Evolutionary conservation across 2,888 invertebrate species (phyloP), one percentile per base, ranked within the genome.

Genomic region (Erynnis tages): DNA sequence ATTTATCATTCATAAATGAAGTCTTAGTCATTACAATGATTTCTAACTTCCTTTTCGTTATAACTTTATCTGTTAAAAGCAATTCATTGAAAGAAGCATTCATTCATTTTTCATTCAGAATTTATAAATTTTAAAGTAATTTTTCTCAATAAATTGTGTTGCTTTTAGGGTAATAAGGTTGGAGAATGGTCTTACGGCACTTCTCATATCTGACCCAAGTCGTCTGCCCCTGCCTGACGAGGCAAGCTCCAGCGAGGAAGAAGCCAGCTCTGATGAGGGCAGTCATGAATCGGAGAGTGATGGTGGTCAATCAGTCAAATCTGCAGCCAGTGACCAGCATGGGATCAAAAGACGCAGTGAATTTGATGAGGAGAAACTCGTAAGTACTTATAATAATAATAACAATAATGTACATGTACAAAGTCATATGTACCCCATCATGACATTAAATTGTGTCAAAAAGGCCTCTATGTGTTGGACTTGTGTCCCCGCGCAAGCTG

Each of bases 101-200:
- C 5, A 10, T 32, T 4, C 13, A 32, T 5, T 13, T 10, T 13
- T 7, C 4, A 14, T 8, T 1, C 6, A n/a, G n/a, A n/a, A n/a
- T n/a, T n/a, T n/a, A n/a, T n/a, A n/a, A n/a, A n/a, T n/a, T n/a
- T 14, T 14, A 14, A 1, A 1, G 4, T 34, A 34, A 2, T 16
- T n/a, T 13, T 7, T n/a, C 4, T 16, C n/a, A 19, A 27, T n/a
- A 23, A 32, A 4, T 29, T 40, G 52, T 49, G 50, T 50, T 45
- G 30, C 40, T 67, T 82, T 47, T 62, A 93, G 93, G 73, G 92
- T 92, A 1, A 90, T 94, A 44, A 81, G 90, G 34, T 78, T 95
- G 49, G 80, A 90, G 53, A 95, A 96, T 88, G 95, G 95, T 0
- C 75, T 95, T 58, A 93, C 91, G 46, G 95, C 93, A 2, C 84